phyloP scores from a whole-genome alignment of 2,797 vertebrate genomes.

The Syngnathus acus region DNA sequence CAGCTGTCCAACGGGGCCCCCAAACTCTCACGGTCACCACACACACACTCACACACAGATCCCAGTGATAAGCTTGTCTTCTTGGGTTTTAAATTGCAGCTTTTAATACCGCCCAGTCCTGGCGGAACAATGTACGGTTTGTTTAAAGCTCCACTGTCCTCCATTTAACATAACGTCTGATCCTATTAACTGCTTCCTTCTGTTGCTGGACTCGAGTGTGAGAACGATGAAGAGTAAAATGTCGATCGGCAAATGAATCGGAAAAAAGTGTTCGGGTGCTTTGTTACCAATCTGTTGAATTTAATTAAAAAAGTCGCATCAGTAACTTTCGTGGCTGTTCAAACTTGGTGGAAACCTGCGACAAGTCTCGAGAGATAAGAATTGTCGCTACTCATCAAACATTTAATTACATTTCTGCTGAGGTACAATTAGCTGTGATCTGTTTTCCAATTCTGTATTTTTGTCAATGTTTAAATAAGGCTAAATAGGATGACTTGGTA shows the following conservation, averaged over 20 bases:
- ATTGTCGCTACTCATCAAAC: background rate
- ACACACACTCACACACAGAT: conserved; percentile 12
- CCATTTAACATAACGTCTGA: conserved; percentile 33
- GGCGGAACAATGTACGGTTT: conserved; percentile 43
- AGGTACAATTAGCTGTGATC: background rate
- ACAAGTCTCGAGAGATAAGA: background rate
- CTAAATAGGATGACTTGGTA: background rate
- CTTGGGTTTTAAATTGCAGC: conserved; percentile 48
- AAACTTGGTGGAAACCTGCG: background rate
- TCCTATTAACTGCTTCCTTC: conserved; percentile 41
- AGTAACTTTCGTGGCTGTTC: background rate
- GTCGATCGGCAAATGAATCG: too few species aligned
- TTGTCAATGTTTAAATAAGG: background rate
- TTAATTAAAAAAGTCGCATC: background rate
- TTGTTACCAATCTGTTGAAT: background rate
- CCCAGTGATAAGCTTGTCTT: conserved; percentile 26
- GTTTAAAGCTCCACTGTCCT: conserved; percentile 37
- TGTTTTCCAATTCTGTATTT: background rate
- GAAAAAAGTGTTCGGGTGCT: background rate
- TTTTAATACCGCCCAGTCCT: conserved; percentile 30
- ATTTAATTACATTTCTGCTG: background rate
- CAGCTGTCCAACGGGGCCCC: conserved; percentile 44
- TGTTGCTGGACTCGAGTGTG: conserved; percentile 19
- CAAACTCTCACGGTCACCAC: conserved; percentile 39
- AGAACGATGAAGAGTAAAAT: conserved; percentile 12